A percentile compares a stretch with the other conserved stretches of the same genome.
Evolutionary conservation across 2,797 vertebrate species (phyloP).

Genomic region (Morus bassanus): DNA sequence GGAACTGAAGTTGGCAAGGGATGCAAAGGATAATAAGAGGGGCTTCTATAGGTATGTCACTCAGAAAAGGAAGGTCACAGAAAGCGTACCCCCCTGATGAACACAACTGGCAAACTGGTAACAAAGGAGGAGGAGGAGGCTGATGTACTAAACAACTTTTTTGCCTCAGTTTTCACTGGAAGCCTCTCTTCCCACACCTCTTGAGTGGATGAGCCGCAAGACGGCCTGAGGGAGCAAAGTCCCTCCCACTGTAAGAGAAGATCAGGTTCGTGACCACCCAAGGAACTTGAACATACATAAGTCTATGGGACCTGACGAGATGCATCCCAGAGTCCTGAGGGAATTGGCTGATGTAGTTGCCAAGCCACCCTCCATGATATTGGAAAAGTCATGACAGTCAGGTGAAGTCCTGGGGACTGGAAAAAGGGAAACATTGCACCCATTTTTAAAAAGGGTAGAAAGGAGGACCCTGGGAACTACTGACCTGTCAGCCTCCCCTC

Average conservation of each 20-base stretch:
- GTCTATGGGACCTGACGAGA: background rate
- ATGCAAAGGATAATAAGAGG: background rate
- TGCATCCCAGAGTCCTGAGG: background rate
- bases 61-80: background rate
- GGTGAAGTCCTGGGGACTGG: background rate
- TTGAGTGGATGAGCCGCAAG: rapidly evolving
- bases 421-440: background rate
- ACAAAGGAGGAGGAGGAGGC: background rate
- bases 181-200: background rate
- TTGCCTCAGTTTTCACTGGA: background rate
- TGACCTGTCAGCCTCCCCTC: no score
- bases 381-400: background rate
- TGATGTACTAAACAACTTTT: background rate
- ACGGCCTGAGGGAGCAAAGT: background rate
- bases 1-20: background rate
- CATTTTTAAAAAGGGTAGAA: background rate
- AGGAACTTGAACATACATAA: background rate
- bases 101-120: background rate
- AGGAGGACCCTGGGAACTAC: background rate
- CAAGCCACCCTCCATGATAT: background rate
- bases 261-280: background rate
- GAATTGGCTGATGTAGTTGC: background rate
- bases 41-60: background rate
- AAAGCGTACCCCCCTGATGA: background rate
- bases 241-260: background rate